Evolutionary conservation across 1,140 invertebrate species (phyloP).

Genomic region (Doryteuthis pealeii): DNA sequence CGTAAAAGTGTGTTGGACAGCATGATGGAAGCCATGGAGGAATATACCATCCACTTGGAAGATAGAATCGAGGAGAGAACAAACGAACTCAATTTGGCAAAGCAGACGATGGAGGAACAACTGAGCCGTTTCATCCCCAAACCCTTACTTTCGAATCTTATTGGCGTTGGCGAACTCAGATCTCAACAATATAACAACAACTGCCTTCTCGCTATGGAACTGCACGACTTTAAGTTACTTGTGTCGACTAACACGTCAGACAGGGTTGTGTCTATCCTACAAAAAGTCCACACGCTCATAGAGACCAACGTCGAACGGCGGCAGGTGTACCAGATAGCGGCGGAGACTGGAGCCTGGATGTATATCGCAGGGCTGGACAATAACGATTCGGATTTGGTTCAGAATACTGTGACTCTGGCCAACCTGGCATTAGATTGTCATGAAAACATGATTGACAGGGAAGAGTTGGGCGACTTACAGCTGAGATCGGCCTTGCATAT

Average conservation of each 20-base stretch:
- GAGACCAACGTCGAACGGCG: neutral
- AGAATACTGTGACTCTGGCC: neutral
- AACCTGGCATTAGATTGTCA: neutral
- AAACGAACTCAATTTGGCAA: conserved; percentile 23
- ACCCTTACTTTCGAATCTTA: neutral
- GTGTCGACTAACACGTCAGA: neutral
- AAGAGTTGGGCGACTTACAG: neutral
- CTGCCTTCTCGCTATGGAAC: neutral
- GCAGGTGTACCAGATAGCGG: neutral
- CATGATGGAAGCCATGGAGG: conserved; percentile 45
- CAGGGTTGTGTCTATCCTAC: neutral
- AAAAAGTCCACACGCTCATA: neutral
- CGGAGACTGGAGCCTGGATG: neutral
- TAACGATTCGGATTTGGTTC: neutral
- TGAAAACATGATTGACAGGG: neutral
- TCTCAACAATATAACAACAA: neutral
- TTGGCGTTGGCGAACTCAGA: neutral
- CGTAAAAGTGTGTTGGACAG: conserved; percentile 37
- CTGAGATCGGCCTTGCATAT: neutral
- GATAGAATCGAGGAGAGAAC: conserved; percentile 25
- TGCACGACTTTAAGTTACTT: neutral
- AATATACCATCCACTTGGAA: conserved; percentile 39
- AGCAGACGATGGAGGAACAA: conserved; percentile 20
- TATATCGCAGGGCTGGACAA: neutral
- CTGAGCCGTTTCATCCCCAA: conserved; percentile 10